Conservation (phyloP, 37 sponge, comb jelly and placozoan species). For the Theonella swinhoei region DNA sequence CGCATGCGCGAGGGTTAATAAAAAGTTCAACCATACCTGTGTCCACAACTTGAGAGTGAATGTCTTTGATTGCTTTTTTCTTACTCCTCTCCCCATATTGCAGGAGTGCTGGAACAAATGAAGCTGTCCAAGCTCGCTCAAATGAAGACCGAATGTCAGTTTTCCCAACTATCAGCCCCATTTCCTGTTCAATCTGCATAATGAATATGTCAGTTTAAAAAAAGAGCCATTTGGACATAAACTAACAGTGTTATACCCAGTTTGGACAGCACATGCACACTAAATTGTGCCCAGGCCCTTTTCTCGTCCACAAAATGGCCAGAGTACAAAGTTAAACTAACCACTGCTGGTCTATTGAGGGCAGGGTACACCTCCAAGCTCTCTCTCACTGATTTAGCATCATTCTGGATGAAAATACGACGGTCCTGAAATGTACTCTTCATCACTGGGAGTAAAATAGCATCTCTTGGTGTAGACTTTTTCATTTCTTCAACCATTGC, state of each 20-base stretch:
- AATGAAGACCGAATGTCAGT: conserved; percentile 1
- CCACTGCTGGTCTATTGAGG: conserved; percentile 17
- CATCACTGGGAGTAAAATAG: conserved; percentile 52
- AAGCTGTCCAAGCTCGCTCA: neutral
- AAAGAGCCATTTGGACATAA: no score
- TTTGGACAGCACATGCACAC: no score
- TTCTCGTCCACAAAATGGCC: no score
- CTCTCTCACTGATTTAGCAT: neutral
- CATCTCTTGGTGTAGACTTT: conserved; percentile 41
- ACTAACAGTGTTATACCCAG: no score
- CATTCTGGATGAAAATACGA: conserved; percentile 8
- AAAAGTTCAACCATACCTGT: no score
- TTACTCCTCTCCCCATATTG: neutral
- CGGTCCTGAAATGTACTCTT: conserved; percentile 9
- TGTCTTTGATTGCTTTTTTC: no score
- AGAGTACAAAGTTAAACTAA: no score
- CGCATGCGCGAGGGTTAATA: no score
- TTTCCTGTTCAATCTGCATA: conserved; percentile 52
- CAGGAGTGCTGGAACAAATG: conserved; percentile 17
- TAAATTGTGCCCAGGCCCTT: no score
- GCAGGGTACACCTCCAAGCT: conserved; percentile 17
- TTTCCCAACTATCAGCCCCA: neutral
- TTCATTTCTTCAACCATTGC: conserved; percentile 25
- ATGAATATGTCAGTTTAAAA: no score
- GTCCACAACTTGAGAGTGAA: no score